phyloP scores from a whole-genome alignment of 2,797 vertebrate genomes.

The Pteropus rufus region DNA sequence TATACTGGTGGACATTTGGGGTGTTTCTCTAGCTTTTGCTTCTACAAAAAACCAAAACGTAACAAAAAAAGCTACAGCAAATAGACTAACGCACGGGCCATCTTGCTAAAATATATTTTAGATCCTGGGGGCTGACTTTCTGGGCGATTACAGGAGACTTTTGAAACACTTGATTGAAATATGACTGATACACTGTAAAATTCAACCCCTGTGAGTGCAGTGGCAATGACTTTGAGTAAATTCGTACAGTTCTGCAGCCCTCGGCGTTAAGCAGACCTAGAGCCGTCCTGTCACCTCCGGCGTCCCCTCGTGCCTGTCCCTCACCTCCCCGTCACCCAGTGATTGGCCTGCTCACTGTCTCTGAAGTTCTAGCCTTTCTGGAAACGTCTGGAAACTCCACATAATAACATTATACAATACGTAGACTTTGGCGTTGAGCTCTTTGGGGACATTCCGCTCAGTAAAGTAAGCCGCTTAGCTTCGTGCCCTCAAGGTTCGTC shows the following conservation, averaged over 20 bases:
- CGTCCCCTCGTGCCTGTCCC: not conserved
- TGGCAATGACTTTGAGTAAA: not conserved
- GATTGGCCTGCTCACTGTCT: not conserved
- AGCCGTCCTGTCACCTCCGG: not conserved
- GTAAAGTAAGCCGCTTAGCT: not conserved
- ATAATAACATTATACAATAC: not conserved
- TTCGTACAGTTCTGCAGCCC: not conserved
- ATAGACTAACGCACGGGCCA: not conserved
- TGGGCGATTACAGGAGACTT: not conserved
- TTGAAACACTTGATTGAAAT: not conserved
- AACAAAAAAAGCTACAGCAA: no score
- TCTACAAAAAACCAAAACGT: not conserved
- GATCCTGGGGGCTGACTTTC: not conserved
- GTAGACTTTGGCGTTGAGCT: not conserved
- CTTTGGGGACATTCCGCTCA: not conserved
- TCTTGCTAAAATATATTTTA: not conserved
- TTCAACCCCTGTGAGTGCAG: not conserved
- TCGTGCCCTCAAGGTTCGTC: not conserved
- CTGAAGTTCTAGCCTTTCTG: not conserved
- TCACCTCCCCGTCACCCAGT: not conserved
- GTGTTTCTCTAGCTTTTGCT: not conserved
- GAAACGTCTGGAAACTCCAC: not conserved
- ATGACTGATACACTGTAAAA: not conserved
- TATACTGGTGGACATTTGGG: no score
- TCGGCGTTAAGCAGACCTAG: not conserved